Conservation (phyloP, 2,113 vertebrate genomes). For the Pomatorhinus ruficollis region DNA sequence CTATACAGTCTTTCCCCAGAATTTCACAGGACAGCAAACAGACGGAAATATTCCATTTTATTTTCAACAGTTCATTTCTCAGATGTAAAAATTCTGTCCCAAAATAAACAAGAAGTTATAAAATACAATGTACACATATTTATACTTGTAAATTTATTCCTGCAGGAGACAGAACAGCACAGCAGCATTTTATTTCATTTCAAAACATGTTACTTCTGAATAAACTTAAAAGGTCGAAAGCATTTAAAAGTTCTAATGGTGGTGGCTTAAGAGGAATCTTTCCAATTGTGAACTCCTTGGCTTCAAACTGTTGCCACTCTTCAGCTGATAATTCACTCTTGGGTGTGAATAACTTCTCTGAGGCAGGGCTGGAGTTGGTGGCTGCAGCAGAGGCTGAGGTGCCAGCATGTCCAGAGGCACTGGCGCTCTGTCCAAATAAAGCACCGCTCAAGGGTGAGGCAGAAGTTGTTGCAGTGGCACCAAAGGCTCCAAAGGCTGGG, state of each 20-base stretch:
- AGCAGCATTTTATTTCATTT: background rate
- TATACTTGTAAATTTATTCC: background rate
- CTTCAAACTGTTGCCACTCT: constrained; percentile 85
- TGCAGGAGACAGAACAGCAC: background rate
- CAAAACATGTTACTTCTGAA: background rate
- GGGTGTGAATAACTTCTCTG: constrained; percentile 79
- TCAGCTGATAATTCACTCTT: constrained; percentile 79
- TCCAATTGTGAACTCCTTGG: background rate
- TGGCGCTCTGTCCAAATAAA: constrained; percentile 34
- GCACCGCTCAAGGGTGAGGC: background rate
- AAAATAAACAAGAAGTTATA: background rate
- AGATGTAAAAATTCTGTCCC: background rate
- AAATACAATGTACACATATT: background rate
- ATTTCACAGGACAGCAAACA: background rate
- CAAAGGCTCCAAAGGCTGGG: constrained; percentile 27
- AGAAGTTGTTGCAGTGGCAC: background rate
- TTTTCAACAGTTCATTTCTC: background rate
- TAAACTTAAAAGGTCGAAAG: constrained; percentile 23
- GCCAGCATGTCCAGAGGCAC: background rate
- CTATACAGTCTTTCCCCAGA: background rate
- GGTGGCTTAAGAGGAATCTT: constrained; percentile 50
- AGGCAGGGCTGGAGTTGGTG: background rate
- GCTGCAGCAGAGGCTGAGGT: background rate
- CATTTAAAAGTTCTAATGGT: constrained; percentile 78
- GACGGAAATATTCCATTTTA: background rate